Evolutionary conservation across 2,888 invertebrate genomes (phyloP).

Genomic region (Lomographa bimaculata): DNA sequence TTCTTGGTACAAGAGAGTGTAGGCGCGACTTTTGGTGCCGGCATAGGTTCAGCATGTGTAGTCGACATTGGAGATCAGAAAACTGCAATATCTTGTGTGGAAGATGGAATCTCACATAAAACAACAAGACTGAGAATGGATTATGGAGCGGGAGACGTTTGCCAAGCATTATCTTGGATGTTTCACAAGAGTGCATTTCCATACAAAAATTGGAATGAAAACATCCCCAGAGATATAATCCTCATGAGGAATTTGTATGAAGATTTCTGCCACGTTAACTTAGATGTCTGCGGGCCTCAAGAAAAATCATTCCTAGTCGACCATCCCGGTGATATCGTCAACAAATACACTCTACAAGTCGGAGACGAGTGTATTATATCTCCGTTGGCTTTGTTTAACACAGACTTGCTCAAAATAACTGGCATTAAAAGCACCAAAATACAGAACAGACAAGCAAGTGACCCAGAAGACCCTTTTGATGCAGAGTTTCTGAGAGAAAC

Average conservation of each 20-base stretch:
- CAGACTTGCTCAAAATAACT: constrained; percentile 94
- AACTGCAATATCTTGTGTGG: constrained; percentile 97
- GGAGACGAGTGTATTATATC: constrained; percentile 97
- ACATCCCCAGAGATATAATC: constrained; percentile 89
- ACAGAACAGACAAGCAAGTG: constrained; percentile 88
- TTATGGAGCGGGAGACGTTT: constrained; percentile 96
- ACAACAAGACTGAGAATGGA: constrained; percentile 93
- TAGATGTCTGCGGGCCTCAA: constrained; percentile 94
- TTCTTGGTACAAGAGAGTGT: constrained; percentile 90
- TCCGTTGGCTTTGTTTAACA: constrained; percentile 93
- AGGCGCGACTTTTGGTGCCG: constrained; percentile 78
- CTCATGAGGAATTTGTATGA: constrained; percentile 93
- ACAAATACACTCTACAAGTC: constrained; percentile 90
- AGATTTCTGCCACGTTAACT: constrained; percentile 94
- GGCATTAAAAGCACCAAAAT: constrained; percentile 89
- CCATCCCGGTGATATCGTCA: constrained; percentile 86
- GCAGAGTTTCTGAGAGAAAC: constrained; percentile 96
- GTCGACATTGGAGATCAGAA: constrained; percentile 98
- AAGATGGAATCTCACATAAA: constrained; percentile 96
- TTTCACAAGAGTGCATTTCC: constrained; percentile 96
- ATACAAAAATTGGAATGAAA: constrained; percentile 91
- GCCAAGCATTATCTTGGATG: constrained; percentile 94
- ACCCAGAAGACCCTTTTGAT: constrained; percentile 97
- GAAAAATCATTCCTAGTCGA: constrained; percentile 91
- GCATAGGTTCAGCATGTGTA: constrained; percentile 92